phyloP scores from a whole-genome alignment of 2,888 invertebrate species.

The Parapristionchus giblindavisi region DNA sequence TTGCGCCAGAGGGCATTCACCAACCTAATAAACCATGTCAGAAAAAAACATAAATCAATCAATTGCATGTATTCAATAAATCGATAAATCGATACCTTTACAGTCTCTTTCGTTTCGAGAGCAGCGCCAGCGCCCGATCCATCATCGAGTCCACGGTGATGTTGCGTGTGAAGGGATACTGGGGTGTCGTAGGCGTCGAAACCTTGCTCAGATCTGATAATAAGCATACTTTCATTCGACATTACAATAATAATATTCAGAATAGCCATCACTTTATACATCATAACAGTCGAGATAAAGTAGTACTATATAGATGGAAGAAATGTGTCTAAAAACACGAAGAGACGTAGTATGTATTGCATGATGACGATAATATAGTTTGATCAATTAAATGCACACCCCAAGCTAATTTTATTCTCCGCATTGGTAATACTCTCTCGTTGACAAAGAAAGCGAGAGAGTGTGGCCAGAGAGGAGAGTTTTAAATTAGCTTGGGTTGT shows the following conservation, averaged over 20 bases:
- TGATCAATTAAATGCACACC: too few relatives aligned
- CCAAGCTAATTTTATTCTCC: too few relatives aligned
- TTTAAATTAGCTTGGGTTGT: too few relatives aligned
- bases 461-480: too few relatives aligned
- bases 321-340: too few relatives aligned
- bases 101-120: conserved; percentile 55
- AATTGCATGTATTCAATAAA: neutral
- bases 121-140: conserved; percentile 45
- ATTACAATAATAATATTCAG: neutral
- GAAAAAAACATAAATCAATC: neutral
- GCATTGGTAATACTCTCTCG: too few relatives aligned
- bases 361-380: too few relatives aligned
- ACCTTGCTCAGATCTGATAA: neutral
- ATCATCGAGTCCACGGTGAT: conserved; percentile 47
- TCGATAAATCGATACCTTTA: conserved; percentile 46
- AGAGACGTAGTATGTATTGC: too few relatives aligned
- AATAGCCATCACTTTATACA: too few relatives aligned
- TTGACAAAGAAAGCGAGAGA: too few relatives aligned
- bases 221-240: neutral
- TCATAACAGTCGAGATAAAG: too few relatives aligned
- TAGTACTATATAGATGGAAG: conserved; percentile 18
- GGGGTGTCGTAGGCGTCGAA: neutral
- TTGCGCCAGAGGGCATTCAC: neutral
- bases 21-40: neutral
- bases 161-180: conserved; percentile 47